Conservation (phyloP, 2,797 vertebrate species). For the Melanotaenia boesemani region DNA sequence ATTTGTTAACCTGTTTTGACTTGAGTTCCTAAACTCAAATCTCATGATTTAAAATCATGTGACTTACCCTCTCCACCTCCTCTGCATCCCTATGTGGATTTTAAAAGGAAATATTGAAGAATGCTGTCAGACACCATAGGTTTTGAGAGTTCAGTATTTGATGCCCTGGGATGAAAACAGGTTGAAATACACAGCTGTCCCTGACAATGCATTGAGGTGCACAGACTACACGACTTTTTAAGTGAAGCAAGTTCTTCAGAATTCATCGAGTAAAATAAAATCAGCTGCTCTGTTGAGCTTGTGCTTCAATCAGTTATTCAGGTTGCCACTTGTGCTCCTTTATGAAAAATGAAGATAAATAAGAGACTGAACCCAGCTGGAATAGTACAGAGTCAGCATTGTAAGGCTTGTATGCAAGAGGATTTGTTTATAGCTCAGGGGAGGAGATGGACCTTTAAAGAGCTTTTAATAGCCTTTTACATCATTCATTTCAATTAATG, state of each 20-base stretch:
- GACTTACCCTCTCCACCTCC: background rate
- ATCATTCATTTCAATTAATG: slow-evolving; percentile 26
- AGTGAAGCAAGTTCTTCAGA: slow-evolving; percentile 57
- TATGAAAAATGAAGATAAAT: slow-evolving; percentile 44
- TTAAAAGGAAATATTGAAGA: background rate
- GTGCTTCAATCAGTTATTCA: slow-evolving; percentile 55
- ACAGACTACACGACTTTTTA: slow-evolving; percentile 50
- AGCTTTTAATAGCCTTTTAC: slow-evolving; percentile 14
- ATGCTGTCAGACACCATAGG: background rate
- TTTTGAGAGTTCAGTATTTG: background rate
- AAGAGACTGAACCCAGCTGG: slow-evolving; percentile 43
- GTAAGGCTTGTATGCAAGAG: slow-evolving; percentile 11
- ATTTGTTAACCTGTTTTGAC: too few species aligned
- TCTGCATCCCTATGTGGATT: background rate
- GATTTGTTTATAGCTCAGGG: slow-evolving; percentile 30
- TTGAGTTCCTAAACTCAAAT: background rate
- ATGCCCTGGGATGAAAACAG: background rate
- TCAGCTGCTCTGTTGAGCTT: slow-evolving; percentile 56
- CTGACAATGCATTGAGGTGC: slow-evolving; percentile 28
- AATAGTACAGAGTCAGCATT: slow-evolving; percentile 23
- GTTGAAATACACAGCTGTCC: background rate
- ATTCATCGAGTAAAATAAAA: slow-evolving; percentile 62
- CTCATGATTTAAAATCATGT: background rate
- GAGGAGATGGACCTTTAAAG: slow-evolving; percentile 25
- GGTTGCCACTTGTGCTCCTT: slow-evolving; percentile 58